Conservation (phyloP, 2,113 vertebrate genomes). For the Eublepharis macularius region DNA sequence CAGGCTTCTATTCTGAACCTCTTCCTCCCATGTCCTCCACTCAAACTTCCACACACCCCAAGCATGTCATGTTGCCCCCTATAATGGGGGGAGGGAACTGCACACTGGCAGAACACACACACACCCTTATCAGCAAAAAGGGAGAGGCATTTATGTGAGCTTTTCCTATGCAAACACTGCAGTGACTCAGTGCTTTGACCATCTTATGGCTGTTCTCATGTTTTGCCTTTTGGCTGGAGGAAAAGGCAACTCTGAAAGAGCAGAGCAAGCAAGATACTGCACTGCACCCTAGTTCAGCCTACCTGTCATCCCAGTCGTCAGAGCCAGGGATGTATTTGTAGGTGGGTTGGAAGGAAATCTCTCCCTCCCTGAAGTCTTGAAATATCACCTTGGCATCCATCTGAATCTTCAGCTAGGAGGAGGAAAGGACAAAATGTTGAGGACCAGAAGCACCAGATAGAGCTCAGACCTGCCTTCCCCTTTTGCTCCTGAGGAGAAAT, state of each 20-base stretch:
- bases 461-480: too few relatives aligned
- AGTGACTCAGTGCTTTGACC: not conserved
- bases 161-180: not conserved
- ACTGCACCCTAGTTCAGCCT: constrained; percentile 1
- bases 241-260: not conserved
- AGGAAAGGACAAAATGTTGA: not conserved
- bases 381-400: constrained; percentile 87
- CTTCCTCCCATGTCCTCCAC: too few relatives aligned
- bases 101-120: too few relatives aligned
- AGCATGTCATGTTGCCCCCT: too few relatives aligned
- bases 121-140: too few relatives aligned
- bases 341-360: constrained; percentile 92
- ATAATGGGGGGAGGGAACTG: too few relatives aligned
- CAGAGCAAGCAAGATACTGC: not conserved
- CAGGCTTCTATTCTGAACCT: too few relatives aligned
- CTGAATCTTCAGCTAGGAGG: constrained; percentile 86
- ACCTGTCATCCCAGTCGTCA: constrained; percentile 96
- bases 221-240: not conserved
- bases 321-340: constrained; percentile 96
- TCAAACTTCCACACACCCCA: too few relatives aligned
- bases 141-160: too few relatives aligned
- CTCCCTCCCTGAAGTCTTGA: constrained; percentile 89
- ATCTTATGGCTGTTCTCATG: not conserved
- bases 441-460: too few relatives aligned
- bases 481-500: not conserved